phyloP scores from a whole-genome alignment of 2,888 invertebrate genomes.

The Mesochorus sp. region DNA sequence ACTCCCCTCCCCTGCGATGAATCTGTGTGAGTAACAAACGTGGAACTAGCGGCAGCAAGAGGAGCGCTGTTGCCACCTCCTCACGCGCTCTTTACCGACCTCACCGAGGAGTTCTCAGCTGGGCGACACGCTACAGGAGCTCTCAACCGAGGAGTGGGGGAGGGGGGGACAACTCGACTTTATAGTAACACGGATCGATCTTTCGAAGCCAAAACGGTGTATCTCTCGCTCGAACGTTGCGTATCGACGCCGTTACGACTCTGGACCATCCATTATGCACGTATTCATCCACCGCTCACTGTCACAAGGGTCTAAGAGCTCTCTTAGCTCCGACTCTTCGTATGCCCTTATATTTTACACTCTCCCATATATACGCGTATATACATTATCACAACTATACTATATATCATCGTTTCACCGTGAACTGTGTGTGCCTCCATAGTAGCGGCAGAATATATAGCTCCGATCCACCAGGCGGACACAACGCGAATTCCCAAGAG shows the following conservation, averaged over 20 bases:
- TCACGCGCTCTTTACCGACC: constrained; percentile 58
- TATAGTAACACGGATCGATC: constrained; percentile 9
- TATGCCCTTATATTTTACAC: neutral
- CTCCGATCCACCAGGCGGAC: no score
- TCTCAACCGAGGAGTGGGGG: constrained; percentile 65
- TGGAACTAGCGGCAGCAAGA: constrained; percentile 23
- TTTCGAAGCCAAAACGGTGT: neutral
- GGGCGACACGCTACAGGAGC: constrained; percentile 71
- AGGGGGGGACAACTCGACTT: constrained; percentile 30
- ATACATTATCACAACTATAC: neutral
- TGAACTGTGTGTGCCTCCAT: constrained; percentile 20
- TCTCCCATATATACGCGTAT: neutral
- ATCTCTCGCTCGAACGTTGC: neutral
- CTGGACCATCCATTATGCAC: neutral
- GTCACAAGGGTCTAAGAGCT: constrained; percentile 4
- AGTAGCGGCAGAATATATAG: constrained; percentile 33
- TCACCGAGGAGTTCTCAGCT: constrained; percentile 71
- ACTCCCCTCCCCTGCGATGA: constrained; percentile 3
- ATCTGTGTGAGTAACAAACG: constrained; percentile 28
- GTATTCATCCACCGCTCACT: constrained; percentile 6
- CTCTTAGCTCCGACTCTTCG: no score
- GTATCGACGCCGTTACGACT: neutral
- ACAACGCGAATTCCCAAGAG: constrained; percentile 18
- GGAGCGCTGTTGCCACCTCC: constrained; percentile 77
- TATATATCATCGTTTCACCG: constrained; percentile 7